phyloP scores from a whole-genome alignment of 2,888 invertebrate species.

The Patella pellucida region DNA sequence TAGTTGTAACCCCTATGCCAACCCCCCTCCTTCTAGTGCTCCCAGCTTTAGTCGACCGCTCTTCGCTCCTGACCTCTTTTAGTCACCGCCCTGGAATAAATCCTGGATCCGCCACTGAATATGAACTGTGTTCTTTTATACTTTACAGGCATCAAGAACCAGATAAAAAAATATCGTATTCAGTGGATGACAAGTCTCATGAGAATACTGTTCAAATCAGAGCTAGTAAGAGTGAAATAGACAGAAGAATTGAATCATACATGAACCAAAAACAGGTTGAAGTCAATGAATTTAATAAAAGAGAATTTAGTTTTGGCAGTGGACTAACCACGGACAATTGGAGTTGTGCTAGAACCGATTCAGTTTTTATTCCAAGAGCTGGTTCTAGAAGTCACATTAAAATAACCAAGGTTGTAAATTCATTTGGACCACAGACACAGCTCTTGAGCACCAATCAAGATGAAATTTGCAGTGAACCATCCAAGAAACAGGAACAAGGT shows the following conservation, averaged over 20 bases:
- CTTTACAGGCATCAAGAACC: background rate
- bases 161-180: background rate
- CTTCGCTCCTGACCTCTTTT: too few relatives aligned
- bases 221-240: slow-evolving; percentile 51
- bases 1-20: too few relatives aligned
- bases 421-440: slow-evolving; percentile 71
- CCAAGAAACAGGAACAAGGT: slow-evolving; percentile 21
- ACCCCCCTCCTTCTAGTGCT: too few relatives aligned
- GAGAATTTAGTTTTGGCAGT: slow-evolving; percentile 78
- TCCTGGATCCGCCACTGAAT: too few relatives aligned
- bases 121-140: too few relatives aligned
- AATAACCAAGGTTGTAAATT: slow-evolving; percentile 65
- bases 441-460: slow-evolving; percentile 25
- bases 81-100: too few relatives aligned
- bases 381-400: slow-evolving; percentile 86
- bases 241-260: slow-evolving; percentile 81
- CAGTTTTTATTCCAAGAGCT: slow-evolving; percentile 80
- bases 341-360: slow-evolving; percentile 82
- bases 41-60: too few relatives aligned
- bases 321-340: slow-evolving; percentile 70
- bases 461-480: slow-evolving; percentile 5
- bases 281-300: slow-evolving; percentile 80
- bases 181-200: background rate
- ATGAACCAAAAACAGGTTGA: slow-evolving; percentile 83
- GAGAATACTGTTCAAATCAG: slow-evolving; percentile 38